A percentile compares a stretch with the other conserved stretches of the same genome.
Evolutionary conservation across 2,113 vertebrate genomes (phyloP).

Genomic region (Vulpes lagopus): DNA sequence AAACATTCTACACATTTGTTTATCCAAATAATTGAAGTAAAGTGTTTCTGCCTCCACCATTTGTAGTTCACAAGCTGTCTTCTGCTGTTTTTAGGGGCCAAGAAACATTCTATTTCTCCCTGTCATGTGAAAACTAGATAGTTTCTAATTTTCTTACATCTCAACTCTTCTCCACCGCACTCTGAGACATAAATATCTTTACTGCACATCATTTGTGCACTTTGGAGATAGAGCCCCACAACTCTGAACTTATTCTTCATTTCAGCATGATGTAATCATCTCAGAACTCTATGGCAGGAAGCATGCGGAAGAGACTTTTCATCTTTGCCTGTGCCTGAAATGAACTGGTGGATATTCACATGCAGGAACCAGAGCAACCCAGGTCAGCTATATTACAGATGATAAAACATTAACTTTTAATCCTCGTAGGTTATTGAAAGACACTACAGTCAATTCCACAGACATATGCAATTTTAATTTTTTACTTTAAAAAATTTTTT

Average conservation of each 20-base stretch:
- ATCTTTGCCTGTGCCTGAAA: neutral
- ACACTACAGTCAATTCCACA: neutral
- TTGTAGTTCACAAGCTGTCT: neutral
- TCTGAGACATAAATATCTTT: neutral
- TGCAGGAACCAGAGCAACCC: neutral
- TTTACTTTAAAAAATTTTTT: neutral
- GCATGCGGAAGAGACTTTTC: neutral
- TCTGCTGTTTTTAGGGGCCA: neutral
- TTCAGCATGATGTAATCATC: neutral
- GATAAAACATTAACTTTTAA: slow-evolving; percentile 22
- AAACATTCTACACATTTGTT: neutral
- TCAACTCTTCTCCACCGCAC: neutral
- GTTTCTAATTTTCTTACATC: slow-evolving; percentile 18
- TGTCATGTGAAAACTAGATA: neutral
- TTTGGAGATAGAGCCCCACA: neutral
- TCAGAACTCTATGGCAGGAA: neutral
- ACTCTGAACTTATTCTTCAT: neutral
- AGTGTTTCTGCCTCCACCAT: neutral
- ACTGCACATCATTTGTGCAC: neutral
- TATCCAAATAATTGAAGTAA: neutral
- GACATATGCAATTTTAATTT: neutral
- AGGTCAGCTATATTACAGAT: neutral
- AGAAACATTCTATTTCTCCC: slow-evolving; percentile 4
- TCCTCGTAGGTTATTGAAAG: neutral
- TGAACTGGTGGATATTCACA: neutral